Evolutionary conservation across 2,113 vertebrate genomes (phyloP), one percentile per base, ranked within the genome.

Genomic region (Myrmecobius fasciatus): DNA sequence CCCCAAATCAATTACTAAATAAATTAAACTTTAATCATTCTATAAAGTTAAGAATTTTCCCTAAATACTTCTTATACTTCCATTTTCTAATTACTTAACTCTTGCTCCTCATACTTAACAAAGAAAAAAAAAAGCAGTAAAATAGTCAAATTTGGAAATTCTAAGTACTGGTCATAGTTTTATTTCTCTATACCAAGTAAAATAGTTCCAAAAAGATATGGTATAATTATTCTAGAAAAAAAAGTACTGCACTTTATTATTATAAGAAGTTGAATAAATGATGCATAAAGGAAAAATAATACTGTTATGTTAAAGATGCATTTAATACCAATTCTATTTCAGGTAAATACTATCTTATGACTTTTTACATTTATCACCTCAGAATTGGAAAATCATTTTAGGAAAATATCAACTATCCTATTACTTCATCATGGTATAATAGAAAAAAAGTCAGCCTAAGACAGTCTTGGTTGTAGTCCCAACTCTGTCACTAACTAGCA

Each of bases 71-170:
- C 53, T 52, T 92, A 95, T 8, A 75, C 17, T 14, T 92, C 90
- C 92, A 91, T 83, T 95, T 93, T 94, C 92, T 93, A 53, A 49
- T 6, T 22, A 31, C 22, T 91, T 48, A 53, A 22, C 91, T 94
- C 92, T 90, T 17, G 46, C 43, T 49, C 22, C 25, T 51, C 5
- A 54, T 43, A 26, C 7, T 90, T 67, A 51, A 51, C 9, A n/a
- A n/a, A n/a, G n/a, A n/a, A n/a, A n/a, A 51, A 51, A 51, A 51
- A 1, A 51, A 51, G 49, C 49, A 51, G 9, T 51, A 51, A 51
- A 51, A 51, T 1, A 51, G 49, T 51, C 0, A 51, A 51, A 51
- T 51, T 51, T 96, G 52, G n/a, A 88, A 53, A 88, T 67, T n/a
- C 56, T 25, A 1, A 2, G 12, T 83, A 67, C 67, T 75, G 36